phyloP scores from a whole-genome alignment of 2,888 invertebrate genomes.

The Quadroppia sp. region DNA sequence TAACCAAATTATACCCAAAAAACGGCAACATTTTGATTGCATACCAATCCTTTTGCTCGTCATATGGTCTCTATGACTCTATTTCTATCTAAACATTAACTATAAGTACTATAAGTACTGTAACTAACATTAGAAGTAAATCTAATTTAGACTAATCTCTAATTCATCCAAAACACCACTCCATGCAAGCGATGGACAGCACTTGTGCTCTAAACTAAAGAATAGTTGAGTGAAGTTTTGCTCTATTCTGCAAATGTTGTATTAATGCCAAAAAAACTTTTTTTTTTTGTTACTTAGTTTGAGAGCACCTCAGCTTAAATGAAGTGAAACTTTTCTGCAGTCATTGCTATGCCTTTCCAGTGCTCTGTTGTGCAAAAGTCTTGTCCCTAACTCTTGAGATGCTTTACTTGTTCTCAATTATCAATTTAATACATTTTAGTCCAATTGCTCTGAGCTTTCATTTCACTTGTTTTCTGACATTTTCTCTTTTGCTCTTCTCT shows the following conservation, averaged over 20 bases:
- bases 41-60: conserved; percentile 23
- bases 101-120: conserved; percentile 9
- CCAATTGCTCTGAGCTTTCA: conserved; percentile 4
- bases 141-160: conserved; percentile 25
- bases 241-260: not conserved
- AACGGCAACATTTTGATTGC: conserved; percentile 32
- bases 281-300: not conserved
- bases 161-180: conserved; percentile 8
- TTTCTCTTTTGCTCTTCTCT: not conserved
- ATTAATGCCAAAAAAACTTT: not conserved
- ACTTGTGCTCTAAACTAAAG: not conserved
- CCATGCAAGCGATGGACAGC: conserved; percentile 1
- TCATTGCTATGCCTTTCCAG: conserved; percentile 5
- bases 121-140: conserved; percentile 26
- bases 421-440: conserved; percentile 24
- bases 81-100: conserved; percentile 11
- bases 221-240: not conserved
- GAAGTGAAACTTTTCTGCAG: not conserved
- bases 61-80: not conserved
- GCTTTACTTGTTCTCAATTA: conserved; percentile 13
- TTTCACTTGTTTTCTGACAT: not conserved
- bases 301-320: conserved; percentile 22
- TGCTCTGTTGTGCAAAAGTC: not conserved
- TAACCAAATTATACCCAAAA: conserved; percentile 6
- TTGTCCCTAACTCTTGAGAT: conserved; percentile 7